phyloP scores from a whole-genome alignment of 2,113 vertebrate species.

The Terrapene triunguis region DNA sequence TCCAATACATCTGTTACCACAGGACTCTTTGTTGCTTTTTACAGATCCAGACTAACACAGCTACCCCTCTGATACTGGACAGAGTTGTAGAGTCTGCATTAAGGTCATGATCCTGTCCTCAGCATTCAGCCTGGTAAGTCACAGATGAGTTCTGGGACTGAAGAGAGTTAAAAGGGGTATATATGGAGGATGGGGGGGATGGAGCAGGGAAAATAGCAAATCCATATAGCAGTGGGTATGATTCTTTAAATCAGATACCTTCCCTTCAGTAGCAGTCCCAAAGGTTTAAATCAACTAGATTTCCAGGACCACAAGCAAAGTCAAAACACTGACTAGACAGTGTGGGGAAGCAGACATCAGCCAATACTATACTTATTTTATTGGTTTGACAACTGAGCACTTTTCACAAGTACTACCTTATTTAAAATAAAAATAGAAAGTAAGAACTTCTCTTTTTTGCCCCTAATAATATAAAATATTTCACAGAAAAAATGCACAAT shows the following conservation, averaged over 20 bases:
- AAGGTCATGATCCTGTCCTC: not conserved
- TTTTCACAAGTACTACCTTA: not conserved
- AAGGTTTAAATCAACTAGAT: not conserved
- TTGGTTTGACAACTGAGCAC: not conserved
- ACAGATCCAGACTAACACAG: too few species aligned
- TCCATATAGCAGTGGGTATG: fast-evolving
- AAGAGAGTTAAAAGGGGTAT: not conserved
- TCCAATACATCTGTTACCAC: too few species aligned
- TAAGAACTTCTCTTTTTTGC: not conserved
- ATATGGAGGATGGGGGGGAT: not conserved
- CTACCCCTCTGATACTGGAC: too few species aligned
- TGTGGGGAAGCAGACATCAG: not conserved
- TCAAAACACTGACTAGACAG: not conserved
- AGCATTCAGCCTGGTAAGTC: not conserved
- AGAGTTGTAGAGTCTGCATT: not conserved
- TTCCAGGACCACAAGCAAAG: not conserved
- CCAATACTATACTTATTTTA: not conserved
- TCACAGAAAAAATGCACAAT: not conserved
- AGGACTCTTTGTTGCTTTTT: too few species aligned
- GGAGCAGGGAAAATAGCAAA: not conserved
- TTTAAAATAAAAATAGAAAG: not conserved
- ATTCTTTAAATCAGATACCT: not conserved
- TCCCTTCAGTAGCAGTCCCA: not conserved
- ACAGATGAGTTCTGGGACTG: not conserved
- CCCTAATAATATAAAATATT: not conserved